Evolutionary conservation across 2,888 invertebrate species (phyloP), one percentile per base, ranked within the genome.

Genomic region (Rhimphoctona megacephalus): DNA sequence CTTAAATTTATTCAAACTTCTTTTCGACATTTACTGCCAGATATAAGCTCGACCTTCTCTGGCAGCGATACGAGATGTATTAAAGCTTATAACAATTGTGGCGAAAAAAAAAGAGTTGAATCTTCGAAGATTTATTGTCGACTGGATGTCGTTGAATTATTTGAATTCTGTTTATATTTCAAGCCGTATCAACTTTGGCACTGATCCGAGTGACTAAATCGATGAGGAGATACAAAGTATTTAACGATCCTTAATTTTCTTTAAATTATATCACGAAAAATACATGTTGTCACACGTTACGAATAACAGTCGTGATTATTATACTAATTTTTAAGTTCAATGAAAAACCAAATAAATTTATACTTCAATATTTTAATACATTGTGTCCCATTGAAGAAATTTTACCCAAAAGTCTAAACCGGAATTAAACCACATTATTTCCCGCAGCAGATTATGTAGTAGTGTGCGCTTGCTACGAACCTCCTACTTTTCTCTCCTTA

Each of bases 1-100:
- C 54, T 70, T 73, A 25, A 73, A 81, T 76, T 70, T 76, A 85
- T 85, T 80, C 69, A 74, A 85, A 57, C 46, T 64, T 74, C 74
- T 49, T 43, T 54, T 22, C 36, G 52, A 30, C 70, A 19, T 70
- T 70, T 76, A 85, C 66, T 49, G 64, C 22, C 54, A 43, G 66
- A 69, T 46, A 70, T 61, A 43, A 64, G 67, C 74, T 61, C 61
- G 74, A 61, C 17, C 33, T 66, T 70, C 33, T 49, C 19, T 39
- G 17, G 2, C 17, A 8, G 64, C 33, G 46, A 39, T 66, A 81
- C 74, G 52, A 36, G 69, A 81, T 74, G 76, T 43, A 80, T 80
- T 72, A n/a, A 43, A 46, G 67, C 52, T 83, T 66, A 66, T 49
- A 43, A 67, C 61, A 39, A 69, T 80, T 70, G 64, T 77, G 67